These are phyloP conservation scores for Danionella dracula DNA, from an alignment of 2,797 vertebrate genomes.

Conservation along the genomic window DNA sequence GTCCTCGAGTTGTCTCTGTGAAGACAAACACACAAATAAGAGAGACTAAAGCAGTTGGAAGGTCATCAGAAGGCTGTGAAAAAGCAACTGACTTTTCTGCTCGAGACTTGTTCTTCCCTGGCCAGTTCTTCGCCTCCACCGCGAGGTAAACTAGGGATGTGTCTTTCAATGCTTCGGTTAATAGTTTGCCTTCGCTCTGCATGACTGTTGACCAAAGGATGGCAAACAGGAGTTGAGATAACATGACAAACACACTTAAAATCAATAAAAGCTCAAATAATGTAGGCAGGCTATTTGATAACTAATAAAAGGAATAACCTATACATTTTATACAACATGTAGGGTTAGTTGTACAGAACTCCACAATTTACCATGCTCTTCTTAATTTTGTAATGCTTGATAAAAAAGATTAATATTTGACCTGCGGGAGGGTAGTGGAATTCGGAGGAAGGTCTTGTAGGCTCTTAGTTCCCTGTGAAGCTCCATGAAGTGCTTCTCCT, in stretches of 20 bases:
- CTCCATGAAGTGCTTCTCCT: slow-evolving; percentile 94
- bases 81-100: slow-evolving; percentile 78
- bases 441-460: slow-evolving; percentile 86
- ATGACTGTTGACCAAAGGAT: slow-evolving; percentile 66
- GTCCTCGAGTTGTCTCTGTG: slow-evolving; percentile 91
- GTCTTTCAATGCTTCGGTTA: slow-evolving; percentile 62
- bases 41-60: neutral
- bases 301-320: no score
- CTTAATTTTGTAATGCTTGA: no score
- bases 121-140: slow-evolving; percentile 75
- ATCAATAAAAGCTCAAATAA: neutral
- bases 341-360: no score
- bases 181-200: slow-evolving; percentile 80
- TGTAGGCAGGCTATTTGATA: no score
- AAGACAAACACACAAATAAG: slow-evolving; percentile 36
- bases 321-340: no score
- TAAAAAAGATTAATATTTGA: neutral
- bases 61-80: neutral
- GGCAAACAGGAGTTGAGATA: neutral
- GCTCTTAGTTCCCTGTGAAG: slow-evolving; percentile 88
- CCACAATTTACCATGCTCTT: no score
- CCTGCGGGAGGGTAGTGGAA: slow-evolving; percentile 64
- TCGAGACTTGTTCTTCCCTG: slow-evolving; percentile 83
- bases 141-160: slow-evolving; percentile 83
- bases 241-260: neutral